Evolutionary conservation across 2,113 vertebrate genomes (phyloP), one percentile per base, ranked within the genome.

Genomic region (Phyllostomus hastatus): DNA sequence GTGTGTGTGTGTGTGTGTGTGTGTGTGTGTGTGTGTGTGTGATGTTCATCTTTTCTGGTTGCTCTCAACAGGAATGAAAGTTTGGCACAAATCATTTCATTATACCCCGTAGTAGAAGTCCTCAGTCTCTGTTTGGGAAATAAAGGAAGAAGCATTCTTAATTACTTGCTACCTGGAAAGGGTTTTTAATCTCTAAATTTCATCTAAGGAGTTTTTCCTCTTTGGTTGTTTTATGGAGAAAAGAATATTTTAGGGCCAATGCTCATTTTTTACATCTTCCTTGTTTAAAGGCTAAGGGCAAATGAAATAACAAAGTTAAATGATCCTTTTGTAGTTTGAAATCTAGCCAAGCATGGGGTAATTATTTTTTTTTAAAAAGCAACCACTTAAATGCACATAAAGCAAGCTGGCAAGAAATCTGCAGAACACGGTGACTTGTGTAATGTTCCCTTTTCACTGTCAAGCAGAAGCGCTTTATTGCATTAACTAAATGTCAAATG

Each of bases 201-300:
- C 38, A 87, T 73, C 38, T 54, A 59, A 90, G 82, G 17, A 31
- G 14, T n/a, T 86, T 90, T 72, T 76, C 50, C 69, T 75, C 48
- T 79, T 78, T 81, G 33, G 3, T 88, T 93, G 31, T 69, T 93
- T 94, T 54, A 88, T 81, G 75, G 35, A 79, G 35, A 6, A 96
- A 92, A 38, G 70, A 91, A 91, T 94, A 70, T 20, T 64, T 94
- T 89, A 91, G 15, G 28, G 26, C 17, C 43, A 90, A 95, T 84
- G 75, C 75, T 95, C 92, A 54, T 67, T 91, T 84, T 93, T 48
- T 17, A 97, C 97, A 85, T 75, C 50, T 26, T 79, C 9, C 75
- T 90, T 90, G 46, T 69, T 88, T 93, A 92, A 93, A 97, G 90
- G 61, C 46, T 72, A 54, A 90, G 43, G 48, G 31, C 72, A 95